Percentiles rank a stretch among this genome's conserved stretches.
phyloP scores from a whole-genome alignment of 2,113 vertebrate genomes.

The Xiphias gladius region DNA sequence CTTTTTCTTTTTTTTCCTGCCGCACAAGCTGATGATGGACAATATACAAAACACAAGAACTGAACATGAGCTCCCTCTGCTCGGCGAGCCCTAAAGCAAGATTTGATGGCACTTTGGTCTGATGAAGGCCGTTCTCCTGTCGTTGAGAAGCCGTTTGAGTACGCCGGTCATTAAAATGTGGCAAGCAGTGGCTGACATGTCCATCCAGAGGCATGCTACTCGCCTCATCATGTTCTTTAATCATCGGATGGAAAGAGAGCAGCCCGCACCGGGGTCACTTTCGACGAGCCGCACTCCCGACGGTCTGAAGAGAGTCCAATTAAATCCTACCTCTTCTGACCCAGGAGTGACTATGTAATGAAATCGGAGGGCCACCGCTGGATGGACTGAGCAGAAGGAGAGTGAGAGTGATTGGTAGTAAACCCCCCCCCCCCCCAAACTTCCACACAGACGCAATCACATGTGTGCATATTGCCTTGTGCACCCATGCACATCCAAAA shows the following conservation, averaged over 20 bases:
- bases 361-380: slow-evolving; percentile 51
- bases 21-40: slow-evolving; percentile 22
- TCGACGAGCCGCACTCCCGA: slow-evolving; percentile 63
- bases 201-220: slow-evolving; percentile 68
- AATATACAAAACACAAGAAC: slow-evolving; percentile 14
- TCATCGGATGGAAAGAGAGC: slow-evolving; percentile 69
- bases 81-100: slow-evolving; percentile 43
- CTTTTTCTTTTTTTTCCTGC: not conserved
- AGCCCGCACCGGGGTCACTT: slow-evolving; percentile 69
- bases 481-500: slow-evolving; percentile 20
- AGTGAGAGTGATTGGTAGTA: slow-evolving; percentile 26
- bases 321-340: slow-evolving; percentile 75
- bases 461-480: slow-evolving; percentile 11
- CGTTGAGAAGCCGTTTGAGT: slow-evolving; percentile 73
- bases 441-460: slow-evolving; percentile 14
- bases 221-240: slow-evolving; percentile 78
- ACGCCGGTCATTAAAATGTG: slow-evolving; percentile 77
- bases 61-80: slow-evolving; percentile 27
- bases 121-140: slow-evolving; percentile 59
- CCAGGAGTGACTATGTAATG: slow-evolving; percentile 62
- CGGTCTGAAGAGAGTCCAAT: slow-evolving; percentile 74
- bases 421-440: slow-evolving; percentile 5
- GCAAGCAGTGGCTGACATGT: slow-evolving; percentile 61
- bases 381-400: slow-evolving; percentile 26
- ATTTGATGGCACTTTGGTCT: slow-evolving; percentile 49